A percentile compares a stretch with the other conserved stretches of the same genome.
Conservation (phyloP, 2,113 vertebrate genomes). For the Atrichornis clamosus region DNA sequence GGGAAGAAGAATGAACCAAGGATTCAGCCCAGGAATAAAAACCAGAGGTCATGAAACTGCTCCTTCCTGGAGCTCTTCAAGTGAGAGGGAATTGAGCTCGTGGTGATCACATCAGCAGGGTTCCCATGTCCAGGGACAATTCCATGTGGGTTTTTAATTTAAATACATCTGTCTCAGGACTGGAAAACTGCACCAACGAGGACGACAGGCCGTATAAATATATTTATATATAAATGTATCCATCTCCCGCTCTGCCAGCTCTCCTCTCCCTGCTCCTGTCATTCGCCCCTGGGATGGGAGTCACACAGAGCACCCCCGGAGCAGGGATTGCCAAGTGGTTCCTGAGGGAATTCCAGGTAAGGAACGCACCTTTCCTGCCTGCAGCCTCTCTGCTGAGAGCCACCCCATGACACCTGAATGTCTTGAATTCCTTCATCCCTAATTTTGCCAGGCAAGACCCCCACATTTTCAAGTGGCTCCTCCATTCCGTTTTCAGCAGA, state of each 20-base stretch:
- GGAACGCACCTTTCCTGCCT: neutral
- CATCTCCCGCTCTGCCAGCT: neutral
- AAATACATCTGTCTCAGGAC: neutral
- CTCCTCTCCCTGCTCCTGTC: neutral
- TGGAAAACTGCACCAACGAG: neutral
- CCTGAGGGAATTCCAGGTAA: neutral
- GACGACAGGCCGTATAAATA: neutral
- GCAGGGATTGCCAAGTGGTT: neutral
- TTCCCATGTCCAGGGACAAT: neutral
- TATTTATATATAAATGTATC: no score
- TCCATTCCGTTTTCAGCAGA: neutral
- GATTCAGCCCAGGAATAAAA: neutral
- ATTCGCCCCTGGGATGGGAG: neutral
- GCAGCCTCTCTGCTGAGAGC: neutral
- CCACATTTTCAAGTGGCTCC: neutral
- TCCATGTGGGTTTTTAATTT: neutral
- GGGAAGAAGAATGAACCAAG: neutral
- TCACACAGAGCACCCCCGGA: fast-evolving
- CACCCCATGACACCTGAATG: neutral
- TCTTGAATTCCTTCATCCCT: neutral
- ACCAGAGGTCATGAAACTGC: neutral
- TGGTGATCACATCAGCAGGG: neutral
- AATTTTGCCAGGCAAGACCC: neutral
- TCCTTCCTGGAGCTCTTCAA: neutral
- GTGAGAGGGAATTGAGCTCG: neutral